Evolutionary conservation across 2,888 invertebrate species (phyloP).

Genomic region (Eucriotettix oculatus): DNA sequence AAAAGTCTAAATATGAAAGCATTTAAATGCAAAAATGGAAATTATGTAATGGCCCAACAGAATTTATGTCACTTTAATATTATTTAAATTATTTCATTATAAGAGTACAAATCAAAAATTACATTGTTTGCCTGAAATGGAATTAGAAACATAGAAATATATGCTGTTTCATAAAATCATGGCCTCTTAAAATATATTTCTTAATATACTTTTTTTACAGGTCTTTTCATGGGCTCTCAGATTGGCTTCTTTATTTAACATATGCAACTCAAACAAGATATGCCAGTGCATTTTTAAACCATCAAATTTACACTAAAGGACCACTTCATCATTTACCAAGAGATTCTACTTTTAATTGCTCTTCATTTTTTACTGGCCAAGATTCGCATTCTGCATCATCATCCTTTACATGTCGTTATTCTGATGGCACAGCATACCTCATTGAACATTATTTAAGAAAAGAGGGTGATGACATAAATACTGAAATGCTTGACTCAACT

Average conservation of each 20-base stretch:
- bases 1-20: too few relatives aligned
- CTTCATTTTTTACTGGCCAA: conserved; percentile 34
- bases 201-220: conserved; percentile 25
- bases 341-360: conserved; percentile 37
- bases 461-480: conserved; percentile 34
- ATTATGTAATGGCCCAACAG: too few relatives aligned
- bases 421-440: conserved; percentile 53
- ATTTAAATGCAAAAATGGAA: too few relatives aligned
- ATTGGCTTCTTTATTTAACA: conserved; percentile 65
- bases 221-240: conserved; percentile 59
- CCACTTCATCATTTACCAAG: conserved; percentile 30
- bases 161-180: background rate
- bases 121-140: too few relatives aligned
- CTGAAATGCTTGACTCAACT: conserved; percentile 48
- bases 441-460: conserved; percentile 49
- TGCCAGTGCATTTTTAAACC: conserved; percentile 56
- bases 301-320: conserved; percentile 41
- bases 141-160: too few relatives aligned
- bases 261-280: conserved; percentile 67
- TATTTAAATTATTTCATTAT: too few relatives aligned
- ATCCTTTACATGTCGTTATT: conserved; percentile 41
- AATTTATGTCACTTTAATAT: too few relatives aligned
- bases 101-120: too few relatives aligned
- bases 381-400: conserved; percentile 13
- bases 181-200: background rate